Conservation (phyloP, 2,797 vertebrate genomes). For the Mormyrops attenuatus region DNA sequence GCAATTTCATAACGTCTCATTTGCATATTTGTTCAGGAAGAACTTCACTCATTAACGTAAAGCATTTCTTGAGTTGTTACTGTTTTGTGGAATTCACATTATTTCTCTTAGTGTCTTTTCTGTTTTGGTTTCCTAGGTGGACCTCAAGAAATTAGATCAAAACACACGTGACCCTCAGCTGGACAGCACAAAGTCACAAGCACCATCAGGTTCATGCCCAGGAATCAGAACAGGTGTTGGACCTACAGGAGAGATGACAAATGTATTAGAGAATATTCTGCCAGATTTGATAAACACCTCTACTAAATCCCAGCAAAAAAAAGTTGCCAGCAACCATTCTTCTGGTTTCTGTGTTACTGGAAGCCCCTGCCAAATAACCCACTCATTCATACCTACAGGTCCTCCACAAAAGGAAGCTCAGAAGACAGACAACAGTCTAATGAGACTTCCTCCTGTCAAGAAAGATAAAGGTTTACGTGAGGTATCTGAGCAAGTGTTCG, state of each 20-base stretch:
- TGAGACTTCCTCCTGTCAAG: conserved; percentile 49
- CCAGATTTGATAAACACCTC: conserved; percentile 48
- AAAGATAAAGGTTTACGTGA: conserved; percentile 77
- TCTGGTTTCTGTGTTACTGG: conserved; percentile 57
- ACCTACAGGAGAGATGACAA: conserved; percentile 66
- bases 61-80: background rate
- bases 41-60: background rate
- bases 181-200: conserved; percentile 74
- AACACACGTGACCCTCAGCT: conserved; percentile 71
- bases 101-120: conserved; percentile 35
- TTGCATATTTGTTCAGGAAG: background rate
- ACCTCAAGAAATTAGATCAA: conserved; percentile 54
- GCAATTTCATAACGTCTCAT: background rate
- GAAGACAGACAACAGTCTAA: conserved; percentile 51
- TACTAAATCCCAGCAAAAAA: conserved; percentile 55
- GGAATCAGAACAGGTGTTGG: conserved; percentile 69
- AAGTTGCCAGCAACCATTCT: conserved; percentile 53
- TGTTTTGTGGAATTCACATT: background rate
- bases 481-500: conserved; percentile 68
- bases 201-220: conserved; percentile 61
- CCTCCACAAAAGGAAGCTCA: conserved; percentile 43
- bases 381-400: conserved; percentile 53
- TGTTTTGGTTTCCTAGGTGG: conserved; percentile 61
- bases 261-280: conserved; percentile 64
- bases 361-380: conserved; percentile 33